phyloP scores from a whole-genome alignment of 1,140 invertebrate genomes.

The Copidosoma floridanum region DNA sequence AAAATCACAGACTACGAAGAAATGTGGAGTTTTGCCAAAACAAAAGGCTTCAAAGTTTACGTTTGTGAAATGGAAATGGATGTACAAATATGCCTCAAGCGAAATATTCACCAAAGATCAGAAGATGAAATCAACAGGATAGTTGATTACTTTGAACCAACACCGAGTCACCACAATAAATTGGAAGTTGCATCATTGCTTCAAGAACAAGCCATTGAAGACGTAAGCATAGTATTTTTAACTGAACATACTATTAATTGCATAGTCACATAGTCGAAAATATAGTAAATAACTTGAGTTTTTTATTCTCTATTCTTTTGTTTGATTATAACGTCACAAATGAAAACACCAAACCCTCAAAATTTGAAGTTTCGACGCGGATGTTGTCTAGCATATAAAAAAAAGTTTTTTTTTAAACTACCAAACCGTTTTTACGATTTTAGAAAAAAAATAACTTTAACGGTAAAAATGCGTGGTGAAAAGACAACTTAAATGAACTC shows the following conservation, averaged over 20 bases:
- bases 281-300: slow-evolving; percentile 2
- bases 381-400: no score
- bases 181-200: slow-evolving; percentile 79
- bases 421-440: no score
- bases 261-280: background rate
- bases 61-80: slow-evolving; percentile 85
- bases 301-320: background rate
- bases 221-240: slow-evolving; percentile 54
- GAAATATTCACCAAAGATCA: slow-evolving; percentile 81
- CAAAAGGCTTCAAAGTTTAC: slow-evolving; percentile 87
- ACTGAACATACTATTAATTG: no score
- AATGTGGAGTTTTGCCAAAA: slow-evolving; percentile 84
- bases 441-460: no score
- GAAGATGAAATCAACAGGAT: slow-evolving; percentile 79
- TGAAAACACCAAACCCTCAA: no score
- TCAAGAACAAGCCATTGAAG: slow-evolving; percentile 72
- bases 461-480: no score
- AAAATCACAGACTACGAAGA: slow-evolving; percentile 80
- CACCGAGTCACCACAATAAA: slow-evolving; percentile 66
- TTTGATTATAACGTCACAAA: background rate
- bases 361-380: no score
- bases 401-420: no score
- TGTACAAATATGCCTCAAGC: slow-evolving; percentile 70
- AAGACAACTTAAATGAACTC: no score
- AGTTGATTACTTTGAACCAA: slow-evolving; percentile 73